These are phyloP conservation scores for Eubasilissa regina DNA, from an alignment of 1,140 invertebrate genomes.

Conservation along the genomic window DNA sequence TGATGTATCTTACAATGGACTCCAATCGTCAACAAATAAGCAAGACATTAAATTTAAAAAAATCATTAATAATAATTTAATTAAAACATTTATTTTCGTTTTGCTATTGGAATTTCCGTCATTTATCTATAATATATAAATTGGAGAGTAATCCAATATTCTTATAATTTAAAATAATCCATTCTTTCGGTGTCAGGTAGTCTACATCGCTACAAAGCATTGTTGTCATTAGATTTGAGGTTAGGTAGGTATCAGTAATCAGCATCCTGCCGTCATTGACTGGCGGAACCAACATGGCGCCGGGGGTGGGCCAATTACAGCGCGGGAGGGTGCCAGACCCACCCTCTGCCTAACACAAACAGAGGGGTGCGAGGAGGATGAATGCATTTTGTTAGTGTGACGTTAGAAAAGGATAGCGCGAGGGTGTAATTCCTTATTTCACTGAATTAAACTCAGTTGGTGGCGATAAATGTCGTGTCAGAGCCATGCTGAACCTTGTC, in stretches of 20 bases:
- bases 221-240: slow-evolving; percentile 2
- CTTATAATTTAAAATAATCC: no score
- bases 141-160: no score
- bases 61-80: no score
- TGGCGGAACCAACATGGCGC: slow-evolving; percentile 50
- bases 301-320: slow-evolving; percentile 44
- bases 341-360: slow-evolving; percentile 24
- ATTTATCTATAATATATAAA: no score
- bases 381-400: not conserved
- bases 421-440: slow-evolving; percentile 2
- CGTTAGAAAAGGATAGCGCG: not conserved
- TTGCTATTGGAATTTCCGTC: no score
- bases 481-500: not conserved
- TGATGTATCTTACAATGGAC: no score
- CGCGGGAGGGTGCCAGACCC: slow-evolving; percentile 22
- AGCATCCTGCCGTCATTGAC: slow-evolving; percentile 47
- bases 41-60: no score
- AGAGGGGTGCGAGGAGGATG: slow-evolving; percentile 33
- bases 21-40: no score
- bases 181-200: not conserved
- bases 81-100: no score
- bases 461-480: slow-evolving; percentile 14
- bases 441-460: slow-evolving; percentile 13
- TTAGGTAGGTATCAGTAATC: slow-evolving; percentile 46
- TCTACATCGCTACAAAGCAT: not conserved